Percentiles rank a stretch among this genome's conserved stretches.
phyloP scores from a whole-genome alignment of 2,888 invertebrate genomes.

The Synergus gifuensis region DNA sequence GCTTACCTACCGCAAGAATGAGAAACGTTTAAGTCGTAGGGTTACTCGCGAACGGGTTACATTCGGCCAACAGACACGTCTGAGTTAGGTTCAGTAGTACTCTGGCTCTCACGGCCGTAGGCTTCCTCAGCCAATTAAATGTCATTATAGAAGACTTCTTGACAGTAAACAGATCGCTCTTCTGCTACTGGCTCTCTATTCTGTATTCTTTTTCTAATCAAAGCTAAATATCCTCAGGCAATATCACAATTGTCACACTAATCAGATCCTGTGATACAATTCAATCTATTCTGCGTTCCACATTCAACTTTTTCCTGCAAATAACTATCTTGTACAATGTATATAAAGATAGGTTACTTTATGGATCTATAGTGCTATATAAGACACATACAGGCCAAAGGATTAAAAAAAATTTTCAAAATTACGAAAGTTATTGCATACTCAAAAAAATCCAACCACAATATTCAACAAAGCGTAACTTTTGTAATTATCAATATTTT shows the following conservation, averaged over 20 bases:
- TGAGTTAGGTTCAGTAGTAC: slow-evolving; percentile 56
- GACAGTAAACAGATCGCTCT: slow-evolving; percentile 60
- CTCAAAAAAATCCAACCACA: too few species aligned
- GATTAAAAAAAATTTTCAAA: too few species aligned
- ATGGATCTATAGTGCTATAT: not conserved
- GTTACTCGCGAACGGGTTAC: slow-evolving; percentile 43
- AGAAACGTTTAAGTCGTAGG: slow-evolving; percentile 37
- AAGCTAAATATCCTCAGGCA: slow-evolving; percentile 1
- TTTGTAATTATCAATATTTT: too few species aligned
- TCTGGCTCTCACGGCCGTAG: slow-evolving; percentile 63
- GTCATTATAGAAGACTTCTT: slow-evolving; percentile 70
- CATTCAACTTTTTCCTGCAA: slow-evolving; percentile 2
- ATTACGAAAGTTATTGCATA: too few species aligned
- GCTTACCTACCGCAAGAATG: slow-evolving; percentile 29
- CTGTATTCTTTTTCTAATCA: slow-evolving; percentile 46
- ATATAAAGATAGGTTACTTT: not conserved
- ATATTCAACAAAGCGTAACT: too few species aligned
- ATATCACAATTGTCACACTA: not conserved
- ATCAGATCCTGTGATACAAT: not conserved
- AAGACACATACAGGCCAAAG: too few species aligned
- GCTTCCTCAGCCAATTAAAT: slow-evolving; percentile 65
- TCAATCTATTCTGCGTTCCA: slow-evolving; percentile 7
- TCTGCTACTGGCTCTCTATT: slow-evolving; percentile 49
- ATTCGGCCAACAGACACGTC: slow-evolving; percentile 57
- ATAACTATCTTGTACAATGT: not conserved